These are phyloP conservation scores for Cottus gobio DNA, from an alignment of 2,113 vertebrate species.

Conservation along the genomic window DNA sequence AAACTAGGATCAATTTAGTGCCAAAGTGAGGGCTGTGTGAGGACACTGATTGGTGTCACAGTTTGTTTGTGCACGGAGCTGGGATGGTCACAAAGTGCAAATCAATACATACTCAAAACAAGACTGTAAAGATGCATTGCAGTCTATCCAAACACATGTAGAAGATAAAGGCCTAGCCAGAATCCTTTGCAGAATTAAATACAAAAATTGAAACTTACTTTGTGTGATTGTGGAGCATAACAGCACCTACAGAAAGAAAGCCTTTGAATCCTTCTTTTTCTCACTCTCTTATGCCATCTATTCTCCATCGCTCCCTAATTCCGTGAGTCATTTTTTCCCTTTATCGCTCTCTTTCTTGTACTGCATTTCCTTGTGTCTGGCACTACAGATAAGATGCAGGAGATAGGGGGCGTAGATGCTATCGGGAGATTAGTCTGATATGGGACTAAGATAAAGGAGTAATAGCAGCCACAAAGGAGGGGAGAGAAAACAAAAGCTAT, in stretches of 20 bases:
- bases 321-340: constrained; percentile 10
- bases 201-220: background rate
- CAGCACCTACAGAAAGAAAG: background rate
- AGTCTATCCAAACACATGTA: background rate
- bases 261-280: constrained; percentile 11
- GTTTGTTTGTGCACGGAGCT: constrained; percentile 8
- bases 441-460: constrained; percentile 43
- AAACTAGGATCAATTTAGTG: constrained; percentile 47
- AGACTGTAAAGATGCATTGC: background rate
- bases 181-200: background rate
- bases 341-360: constrained; percentile 25
- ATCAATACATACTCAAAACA: constrained; percentile 43
- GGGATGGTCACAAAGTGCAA: constrained; percentile 17
- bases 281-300: background rate
- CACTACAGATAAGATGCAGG: constrained; percentile 57
- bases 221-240: background rate
- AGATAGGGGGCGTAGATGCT: constrained; percentile 61
- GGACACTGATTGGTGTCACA: constrained; percentile 45
- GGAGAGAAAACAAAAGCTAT: constrained; percentile 20
- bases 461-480: background rate
- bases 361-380: constrained; percentile 52
- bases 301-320: constrained; percentile 23
- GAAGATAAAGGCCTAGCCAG: background rate
- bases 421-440: constrained; percentile 44
- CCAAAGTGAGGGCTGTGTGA: constrained; percentile 26